A percentile compares a stretch with the other conserved stretches of the same genome.
These are phyloP conservation scores for Oryctes rhinoceros DNA, from an alignment of 1,140 invertebrate species.

Conservation along the genomic window DNA sequence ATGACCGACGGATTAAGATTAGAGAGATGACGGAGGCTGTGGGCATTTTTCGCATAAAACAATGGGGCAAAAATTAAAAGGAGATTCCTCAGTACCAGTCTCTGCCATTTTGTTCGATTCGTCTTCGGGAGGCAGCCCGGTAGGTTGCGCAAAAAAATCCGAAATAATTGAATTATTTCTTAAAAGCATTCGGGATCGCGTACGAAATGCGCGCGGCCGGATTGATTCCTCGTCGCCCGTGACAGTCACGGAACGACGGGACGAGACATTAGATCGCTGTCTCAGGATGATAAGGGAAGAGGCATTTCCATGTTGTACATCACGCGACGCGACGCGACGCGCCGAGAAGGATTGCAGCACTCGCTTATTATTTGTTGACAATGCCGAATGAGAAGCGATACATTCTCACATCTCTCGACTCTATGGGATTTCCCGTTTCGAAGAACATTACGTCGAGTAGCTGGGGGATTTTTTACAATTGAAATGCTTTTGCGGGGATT, in stretches of 20 bases:
- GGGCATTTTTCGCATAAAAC: too few species aligned
- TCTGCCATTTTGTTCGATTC: not conserved
- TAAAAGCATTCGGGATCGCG: not conserved
- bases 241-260: conserved; percentile 6
- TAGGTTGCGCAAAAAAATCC: not conserved
- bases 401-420: too few species aligned
- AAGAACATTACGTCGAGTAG: too few species aligned
- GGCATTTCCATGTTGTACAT: not conserved
- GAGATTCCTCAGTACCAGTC: not conserved
- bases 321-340: not conserved
- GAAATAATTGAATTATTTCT: conserved; percentile 2
- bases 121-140: not conserved
- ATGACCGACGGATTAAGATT: too few species aligned
- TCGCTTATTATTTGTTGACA: too few species aligned
- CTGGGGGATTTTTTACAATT: too few species aligned
- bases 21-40: too few species aligned
- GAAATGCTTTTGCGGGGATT: too few species aligned
- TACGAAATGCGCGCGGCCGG: not conserved
- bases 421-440: too few species aligned
- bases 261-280: not conserved
- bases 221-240: not conserved
- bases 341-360: too few species aligned
- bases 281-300: not conserved
- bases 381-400: too few species aligned
- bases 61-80: not conserved